Evolutionary conservation across 2,888 invertebrate genomes (phyloP).

Genomic region (Poecilobothrus nobilitatus): DNA sequence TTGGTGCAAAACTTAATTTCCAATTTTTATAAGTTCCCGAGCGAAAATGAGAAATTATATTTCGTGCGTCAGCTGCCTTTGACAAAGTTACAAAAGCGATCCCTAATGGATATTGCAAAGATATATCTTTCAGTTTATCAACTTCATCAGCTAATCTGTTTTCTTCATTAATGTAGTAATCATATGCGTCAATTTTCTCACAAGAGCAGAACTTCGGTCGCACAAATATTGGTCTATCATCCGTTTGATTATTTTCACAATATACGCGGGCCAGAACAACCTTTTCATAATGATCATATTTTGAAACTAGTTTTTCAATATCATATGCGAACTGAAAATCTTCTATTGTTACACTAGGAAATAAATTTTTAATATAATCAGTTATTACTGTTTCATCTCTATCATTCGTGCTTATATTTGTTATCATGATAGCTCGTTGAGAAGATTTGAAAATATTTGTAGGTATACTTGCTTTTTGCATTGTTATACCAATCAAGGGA

Average conservation of each 20-base stretch:
- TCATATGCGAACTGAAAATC: slow-evolving; percentile 85
- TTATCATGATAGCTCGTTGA: slow-evolving; percentile 80
- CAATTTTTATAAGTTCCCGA: slow-evolving; percentile 61
- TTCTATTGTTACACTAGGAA: slow-evolving; percentile 75
- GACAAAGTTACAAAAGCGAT: slow-evolving; percentile 87
- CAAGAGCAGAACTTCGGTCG: slow-evolving; percentile 68
- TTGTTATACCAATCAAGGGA: slow-evolving; percentile 72
- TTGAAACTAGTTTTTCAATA: slow-evolving; percentile 65
- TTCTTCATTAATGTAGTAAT: slow-evolving; percentile 76
- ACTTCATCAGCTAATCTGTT: slow-evolving; percentile 64
- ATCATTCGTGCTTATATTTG: slow-evolving; percentile 74
- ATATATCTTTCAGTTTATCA: slow-evolving; percentile 65
- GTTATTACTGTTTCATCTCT: slow-evolving; percentile 60
- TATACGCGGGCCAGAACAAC: slow-evolving; percentile 72
- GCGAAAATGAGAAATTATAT: slow-evolving; percentile 56
- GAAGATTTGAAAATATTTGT: slow-evolving; percentile 61
- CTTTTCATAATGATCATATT: slow-evolving; percentile 66
- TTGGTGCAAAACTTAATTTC: slow-evolving; percentile 78
- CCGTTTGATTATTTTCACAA: slow-evolving; percentile 64
- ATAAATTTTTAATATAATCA: slow-evolving; percentile 70
- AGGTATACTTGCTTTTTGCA: slow-evolving; percentile 74
- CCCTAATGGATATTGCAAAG: slow-evolving; percentile 74
- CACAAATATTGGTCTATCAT: slow-evolving; percentile 64
- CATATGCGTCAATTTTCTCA: slow-evolving; percentile 71
- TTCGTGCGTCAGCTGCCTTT: slow-evolving; percentile 58